Percentiles rank a stretch among this genome's conserved stretches.
These are phyloP conservation scores for Mythimna albipuncta DNA, from an alignment of 2,888 invertebrate species.

Conservation along the genomic window DNA sequence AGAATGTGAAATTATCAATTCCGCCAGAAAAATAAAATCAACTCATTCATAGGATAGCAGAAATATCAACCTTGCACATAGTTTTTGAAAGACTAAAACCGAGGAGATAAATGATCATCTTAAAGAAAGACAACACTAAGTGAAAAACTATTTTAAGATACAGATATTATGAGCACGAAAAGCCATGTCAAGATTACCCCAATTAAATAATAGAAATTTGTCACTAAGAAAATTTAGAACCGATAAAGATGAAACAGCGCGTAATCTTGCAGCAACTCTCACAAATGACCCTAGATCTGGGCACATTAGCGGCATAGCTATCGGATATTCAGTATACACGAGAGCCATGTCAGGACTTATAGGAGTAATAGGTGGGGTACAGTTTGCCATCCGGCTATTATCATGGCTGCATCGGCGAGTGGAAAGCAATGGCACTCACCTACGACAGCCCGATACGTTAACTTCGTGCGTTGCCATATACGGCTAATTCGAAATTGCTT, in stretches of 20 bases:
- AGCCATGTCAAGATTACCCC: slow-evolving; percentile 15
- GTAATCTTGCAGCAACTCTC: slow-evolving; percentile 43
- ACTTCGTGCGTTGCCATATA: slow-evolving; percentile 63
- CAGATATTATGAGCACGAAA: slow-evolving; percentile 14
- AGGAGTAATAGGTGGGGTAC: slow-evolving; percentile 42
- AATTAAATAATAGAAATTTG: slow-evolving; percentile 35
- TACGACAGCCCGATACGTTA: slow-evolving; percentile 52
- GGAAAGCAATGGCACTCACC: slow-evolving; percentile 60
- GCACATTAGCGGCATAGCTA: slow-evolving; percentile 49
- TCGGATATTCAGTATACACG: slow-evolving; percentile 34
- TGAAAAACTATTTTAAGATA: slow-evolving; percentile 17
- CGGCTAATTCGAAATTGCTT: slow-evolving; percentile 59
- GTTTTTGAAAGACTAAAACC: background rate
- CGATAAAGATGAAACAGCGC: slow-evolving; percentile 42
- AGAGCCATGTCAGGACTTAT: slow-evolving; percentile 47
- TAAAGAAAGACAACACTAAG: slow-evolving; percentile 15
- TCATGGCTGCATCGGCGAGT: slow-evolving; percentile 57
- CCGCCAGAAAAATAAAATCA: slow-evolving; percentile 30
- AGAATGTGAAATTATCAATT: slow-evolving; percentile 39
- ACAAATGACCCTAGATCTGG: slow-evolving; percentile 53
- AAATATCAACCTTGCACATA: background rate
- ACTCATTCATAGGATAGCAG: slow-evolving; percentile 5
- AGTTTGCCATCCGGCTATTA: slow-evolving; percentile 58
- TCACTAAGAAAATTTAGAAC: slow-evolving; percentile 44
- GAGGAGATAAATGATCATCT: background rate